Evolutionary conservation across 2,797 vertebrate species (phyloP).

Genomic region (Triplophysa bombifrons): DNA sequence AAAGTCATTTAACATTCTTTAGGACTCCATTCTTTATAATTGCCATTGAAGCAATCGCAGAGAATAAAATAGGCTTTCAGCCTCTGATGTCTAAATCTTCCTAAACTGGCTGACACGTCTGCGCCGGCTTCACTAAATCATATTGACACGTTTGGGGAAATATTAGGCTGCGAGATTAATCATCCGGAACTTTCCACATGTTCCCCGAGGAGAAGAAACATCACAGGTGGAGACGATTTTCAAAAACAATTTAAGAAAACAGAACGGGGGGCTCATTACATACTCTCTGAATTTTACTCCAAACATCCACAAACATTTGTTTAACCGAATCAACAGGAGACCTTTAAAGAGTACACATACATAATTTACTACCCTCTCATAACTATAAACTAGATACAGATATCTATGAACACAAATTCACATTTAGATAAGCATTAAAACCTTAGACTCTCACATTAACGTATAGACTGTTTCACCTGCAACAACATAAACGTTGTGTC

Average conservation of each 20-base stretch:
- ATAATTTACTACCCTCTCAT: too few species aligned
- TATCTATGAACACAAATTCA: too few species aligned
- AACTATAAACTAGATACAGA: too few species aligned
- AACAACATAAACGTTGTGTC: too few species aligned
- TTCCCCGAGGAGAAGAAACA: not conserved
- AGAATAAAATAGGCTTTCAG: constrained; percentile 18
- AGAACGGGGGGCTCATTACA: not conserved
- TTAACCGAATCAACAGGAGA: too few species aligned
- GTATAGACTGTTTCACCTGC: too few species aligned
- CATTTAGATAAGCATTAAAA: too few species aligned
- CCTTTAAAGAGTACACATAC: too few species aligned
- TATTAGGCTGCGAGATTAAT: not conserved
- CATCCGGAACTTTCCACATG: not conserved
- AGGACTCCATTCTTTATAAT: constrained; percentile 4
- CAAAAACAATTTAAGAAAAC: not conserved
- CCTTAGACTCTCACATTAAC: too few species aligned
- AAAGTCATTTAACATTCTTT: constrained; percentile 22
- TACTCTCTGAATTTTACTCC: too few species aligned
- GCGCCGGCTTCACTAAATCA: constrained; percentile 6
- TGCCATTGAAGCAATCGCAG: not conserved
- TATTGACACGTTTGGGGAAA: constrained; percentile 3
- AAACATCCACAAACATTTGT: too few species aligned
- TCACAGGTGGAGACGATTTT: not conserved
- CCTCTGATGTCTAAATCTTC: constrained; percentile 25
- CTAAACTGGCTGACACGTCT: constrained; percentile 24